phyloP scores from a whole-genome alignment of 2,888 invertebrate species.

The Oscheius sp. region DNA sequence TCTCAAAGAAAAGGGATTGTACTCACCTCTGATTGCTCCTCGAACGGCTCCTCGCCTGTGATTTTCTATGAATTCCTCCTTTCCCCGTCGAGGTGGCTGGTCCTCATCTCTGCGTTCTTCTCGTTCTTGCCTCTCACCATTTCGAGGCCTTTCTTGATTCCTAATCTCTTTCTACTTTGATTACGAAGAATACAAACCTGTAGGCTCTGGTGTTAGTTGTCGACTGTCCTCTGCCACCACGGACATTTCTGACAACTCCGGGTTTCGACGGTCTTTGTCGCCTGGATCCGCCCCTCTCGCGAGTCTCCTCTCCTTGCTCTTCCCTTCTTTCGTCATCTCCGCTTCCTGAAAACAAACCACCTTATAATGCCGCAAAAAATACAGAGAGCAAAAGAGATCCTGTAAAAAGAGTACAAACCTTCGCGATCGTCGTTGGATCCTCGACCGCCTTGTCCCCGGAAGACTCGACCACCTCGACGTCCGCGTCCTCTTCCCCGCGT shows the following conservation, averaged over 20 bases:
- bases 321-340: slow-evolving; percentile 18
- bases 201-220: neutral
- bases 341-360: neutral
- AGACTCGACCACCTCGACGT: neutral
- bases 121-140: neutral
- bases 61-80: slow-evolving; percentile 30
- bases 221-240: slow-evolving; percentile 17
- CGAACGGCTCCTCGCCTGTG: slow-evolving; percentile 32
- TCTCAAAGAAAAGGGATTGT: neutral
- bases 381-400: no score
- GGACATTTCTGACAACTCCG: slow-evolving; percentile 19
- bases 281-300: slow-evolving; percentile 10
- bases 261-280: neutral
- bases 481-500: neutral
- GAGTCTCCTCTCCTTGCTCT: slow-evolving; percentile 8
- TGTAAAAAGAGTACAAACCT: neutral
- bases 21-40: slow-evolving; percentile 25
- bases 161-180: neutral
- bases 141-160: slow-evolving; percentile 10
- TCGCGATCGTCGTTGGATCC: neutral
- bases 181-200: neutral
- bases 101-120: slow-evolving; percentile 4
- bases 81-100: neutral
- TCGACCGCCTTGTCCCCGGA: neutral
- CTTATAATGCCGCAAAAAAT: no score